Evolutionary conservation across 2,888 invertebrate species (phyloP), one percentile per base, ranked within the genome.

Genomic region (Eurois occulta): DNA sequence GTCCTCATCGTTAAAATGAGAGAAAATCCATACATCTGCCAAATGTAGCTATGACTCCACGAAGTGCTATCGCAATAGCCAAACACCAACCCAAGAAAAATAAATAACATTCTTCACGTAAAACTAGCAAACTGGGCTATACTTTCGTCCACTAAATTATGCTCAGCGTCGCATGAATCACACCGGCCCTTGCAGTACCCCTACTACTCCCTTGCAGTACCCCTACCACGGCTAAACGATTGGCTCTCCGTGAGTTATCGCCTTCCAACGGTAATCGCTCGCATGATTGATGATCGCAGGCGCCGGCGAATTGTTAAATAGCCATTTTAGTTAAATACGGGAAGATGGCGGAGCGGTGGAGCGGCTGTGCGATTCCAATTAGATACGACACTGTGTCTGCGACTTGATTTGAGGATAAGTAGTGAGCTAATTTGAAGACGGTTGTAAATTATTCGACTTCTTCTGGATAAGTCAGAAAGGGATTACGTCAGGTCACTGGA

Each of bases 311-410:
- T 85, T 90, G 89, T 91, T 90, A 89, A 91, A 91, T 89, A 91
- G 84, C 87, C 88, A 90, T 91, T 91, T 90, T 80, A 86, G 85
- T 88, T 90, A 90, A 91, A 89, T 89, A 89, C 85, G 75, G 75
- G 85, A 86, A 87, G 88, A 90, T 84, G 87, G 81, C 78, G 81
- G 84, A 41, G n/a, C 85, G 78, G 83, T 64, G 81, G 84, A 41
- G n/a, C 85, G 78, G 79, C 70, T 82, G 83, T 68, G 72, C 81
- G 81, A 85, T 78, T 87, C 72, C 84, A 87, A 89, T 87, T 81
- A 87, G 83, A 84, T 85, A 62, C 62, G 83, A 43, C 58, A 52
- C 16, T 80, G 65, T 70, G 71, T 43, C 16, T 80, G 70, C 52
- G 75, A 73, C 72, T 70, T 75, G 72, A 84, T 84, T 72, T 62